A percentile compares a stretch with the other conserved stretches of the same genome.
Conservation (phyloP, 2,888 invertebrate species). For the Brenthis ino region DNA sequence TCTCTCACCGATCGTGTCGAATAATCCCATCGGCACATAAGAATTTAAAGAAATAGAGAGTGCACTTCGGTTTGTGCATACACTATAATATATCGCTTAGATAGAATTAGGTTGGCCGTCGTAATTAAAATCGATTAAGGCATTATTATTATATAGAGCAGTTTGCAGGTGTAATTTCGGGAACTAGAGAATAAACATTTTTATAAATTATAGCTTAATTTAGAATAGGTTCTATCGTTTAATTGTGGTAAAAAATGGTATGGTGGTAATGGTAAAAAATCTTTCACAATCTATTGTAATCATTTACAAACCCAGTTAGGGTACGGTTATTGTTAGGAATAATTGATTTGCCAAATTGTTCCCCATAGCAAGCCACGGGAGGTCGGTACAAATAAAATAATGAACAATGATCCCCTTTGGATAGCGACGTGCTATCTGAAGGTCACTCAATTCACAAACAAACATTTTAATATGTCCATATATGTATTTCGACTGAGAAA, state of each 20-base stretch:
- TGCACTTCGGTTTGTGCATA: too few species aligned
- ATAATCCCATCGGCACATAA: too few species aligned
- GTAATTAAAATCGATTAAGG: too few species aligned
- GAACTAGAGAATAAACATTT: background rate
- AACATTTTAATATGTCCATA: constrained; percentile 1
- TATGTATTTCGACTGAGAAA: constrained; percentile 1
- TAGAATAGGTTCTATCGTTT: background rate
- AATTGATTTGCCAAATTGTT: constrained; percentile 15
- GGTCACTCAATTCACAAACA: constrained; percentile 13
- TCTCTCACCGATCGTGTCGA: too few species aligned
- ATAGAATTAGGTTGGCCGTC: too few species aligned
- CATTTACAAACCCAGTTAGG: background rate
- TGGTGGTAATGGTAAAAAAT: too few species aligned
- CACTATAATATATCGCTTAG: too few species aligned
- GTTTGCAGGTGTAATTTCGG: too few species aligned
- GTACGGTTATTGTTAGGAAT: constrained; percentile 10
- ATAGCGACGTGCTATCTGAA: constrained; percentile 14
- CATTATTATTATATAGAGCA: too few species aligned
- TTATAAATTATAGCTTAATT: background rate
- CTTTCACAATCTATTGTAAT: too few species aligned
- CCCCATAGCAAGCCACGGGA: constrained; percentile 7
- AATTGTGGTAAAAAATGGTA: background rate
- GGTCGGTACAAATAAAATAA: constrained; percentile 16
- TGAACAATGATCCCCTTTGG: constrained; percentile 6
- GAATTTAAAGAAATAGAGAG: too few species aligned